Evolutionary conservation across 2,797 vertebrate genomes (phyloP).

Genomic region (Gastrophryne carolinensis): DNA sequence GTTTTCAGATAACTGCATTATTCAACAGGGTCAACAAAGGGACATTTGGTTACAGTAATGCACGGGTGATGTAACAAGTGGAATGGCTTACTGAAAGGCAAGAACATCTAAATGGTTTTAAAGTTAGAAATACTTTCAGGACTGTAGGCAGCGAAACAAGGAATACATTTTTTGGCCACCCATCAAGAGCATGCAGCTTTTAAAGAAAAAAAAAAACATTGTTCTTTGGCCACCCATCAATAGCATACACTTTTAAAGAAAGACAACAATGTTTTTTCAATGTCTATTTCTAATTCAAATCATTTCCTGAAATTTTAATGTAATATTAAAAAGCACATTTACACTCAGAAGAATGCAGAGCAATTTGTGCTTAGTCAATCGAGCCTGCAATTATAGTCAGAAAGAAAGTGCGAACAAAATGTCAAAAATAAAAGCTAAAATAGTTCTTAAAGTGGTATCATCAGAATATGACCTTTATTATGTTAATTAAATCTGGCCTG

Average conservation of each 20-base stretch:
- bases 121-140: not conserved
- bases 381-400: not conserved
- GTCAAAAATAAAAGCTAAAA: not conserved
- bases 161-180: too few species aligned
- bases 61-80: too few species aligned
- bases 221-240: not conserved
- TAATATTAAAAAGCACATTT: not conserved
- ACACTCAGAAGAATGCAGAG: not conserved
- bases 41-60: too few species aligned
- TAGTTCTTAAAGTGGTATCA: not conserved
- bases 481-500: conserved; percentile 14
- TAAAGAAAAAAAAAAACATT: too few species aligned
- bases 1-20: too few species aligned
- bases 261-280: not conserved
- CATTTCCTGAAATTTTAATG: not conserved
- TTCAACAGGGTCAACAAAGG: too few species aligned
- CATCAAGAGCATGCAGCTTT: too few species aligned
- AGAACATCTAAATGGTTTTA: not conserved
- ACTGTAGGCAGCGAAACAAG: not conserved
- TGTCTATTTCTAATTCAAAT: not conserved
- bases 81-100: too few species aligned
- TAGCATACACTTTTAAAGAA: not conserved
- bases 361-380: not conserved
- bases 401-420: not conserved
- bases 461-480: not conserved